These are phyloP conservation scores for Vulpes lagopus DNA, from an alignment of 2,113 vertebrate genomes.

Conservation along the genomic window DNA sequence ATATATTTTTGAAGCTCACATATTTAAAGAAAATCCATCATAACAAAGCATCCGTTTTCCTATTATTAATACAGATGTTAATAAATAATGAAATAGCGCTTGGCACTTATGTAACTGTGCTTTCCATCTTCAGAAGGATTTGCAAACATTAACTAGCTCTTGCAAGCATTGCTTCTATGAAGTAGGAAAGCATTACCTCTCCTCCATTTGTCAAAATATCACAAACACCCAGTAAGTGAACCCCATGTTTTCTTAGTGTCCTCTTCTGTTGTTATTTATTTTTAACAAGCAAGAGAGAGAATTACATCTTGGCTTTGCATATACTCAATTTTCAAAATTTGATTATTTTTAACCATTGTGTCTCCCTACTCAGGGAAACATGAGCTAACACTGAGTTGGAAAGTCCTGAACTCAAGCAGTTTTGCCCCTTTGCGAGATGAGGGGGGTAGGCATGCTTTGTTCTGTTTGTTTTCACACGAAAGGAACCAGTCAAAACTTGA, in stretches of 20 bases:
- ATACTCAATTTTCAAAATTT: background rate
- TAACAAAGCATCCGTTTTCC: background rate
- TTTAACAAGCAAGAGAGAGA: background rate
- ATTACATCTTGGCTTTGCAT: background rate
- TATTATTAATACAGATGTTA: constrained; percentile 49
- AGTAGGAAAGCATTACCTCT: background rate
- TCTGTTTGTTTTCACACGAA: background rate
- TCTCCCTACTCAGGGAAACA: background rate
- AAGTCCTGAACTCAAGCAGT: background rate
- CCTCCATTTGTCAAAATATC: background rate
- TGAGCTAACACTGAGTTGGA: background rate
- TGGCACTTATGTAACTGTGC: background rate
- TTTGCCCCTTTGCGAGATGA: background rate
- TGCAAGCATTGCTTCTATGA: background rate
- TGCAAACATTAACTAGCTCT: background rate
- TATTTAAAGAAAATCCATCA: constrained; percentile 19
- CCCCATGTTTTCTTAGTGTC: background rate
- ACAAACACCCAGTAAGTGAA: background rate
- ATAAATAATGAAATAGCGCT: constrained; percentile 44
- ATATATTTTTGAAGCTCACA: constrained; percentile 1
- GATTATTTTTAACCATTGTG: background rate
- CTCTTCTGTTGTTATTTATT: background rate
- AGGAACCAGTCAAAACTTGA: background rate
- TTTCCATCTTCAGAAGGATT: background rate
- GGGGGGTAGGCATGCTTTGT: background rate